These are phyloP conservation scores for Poecilia picta DNA, from an alignment of 2,797 vertebrate species.

Conservation along the genomic window DNA sequence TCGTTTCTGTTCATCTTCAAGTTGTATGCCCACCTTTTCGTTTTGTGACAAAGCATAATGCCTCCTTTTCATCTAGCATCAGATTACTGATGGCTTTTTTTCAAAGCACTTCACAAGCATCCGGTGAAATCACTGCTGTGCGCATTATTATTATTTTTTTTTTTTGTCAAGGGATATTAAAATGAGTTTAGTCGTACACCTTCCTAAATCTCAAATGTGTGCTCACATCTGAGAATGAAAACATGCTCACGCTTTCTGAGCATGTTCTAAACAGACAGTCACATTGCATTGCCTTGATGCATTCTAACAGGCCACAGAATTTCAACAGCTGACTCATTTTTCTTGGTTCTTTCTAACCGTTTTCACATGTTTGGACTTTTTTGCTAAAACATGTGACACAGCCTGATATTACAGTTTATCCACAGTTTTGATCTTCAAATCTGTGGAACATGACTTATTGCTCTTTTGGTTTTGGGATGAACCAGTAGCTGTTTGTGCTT, in stretches of 20 bases:
- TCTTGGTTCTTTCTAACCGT: constrained; percentile 27
- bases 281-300: constrained; percentile 14
- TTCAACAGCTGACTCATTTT: constrained; percentile 51
- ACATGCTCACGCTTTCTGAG: not conserved
- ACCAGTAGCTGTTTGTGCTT: constrained; percentile 37
- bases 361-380: constrained; percentile 26
- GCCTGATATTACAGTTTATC: constrained; percentile 30
- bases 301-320: constrained; percentile 20
- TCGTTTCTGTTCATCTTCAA: not conserved
- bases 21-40: not conserved
- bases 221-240: constrained; percentile 6
- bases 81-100: not conserved
- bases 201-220: not conserved
- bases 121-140: not conserved
- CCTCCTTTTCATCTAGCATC: not conserved
- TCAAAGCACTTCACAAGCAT: not conserved
- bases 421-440: constrained; percentile 43
- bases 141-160: too few species aligned
- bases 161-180: not conserved
- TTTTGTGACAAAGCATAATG: not conserved
- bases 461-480: constrained; percentile 18
- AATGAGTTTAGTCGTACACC: not conserved
- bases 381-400: constrained; percentile 34
- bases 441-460: constrained; percentile 30
- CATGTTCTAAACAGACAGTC: constrained; percentile 20